Evolutionary conservation across 2,797 vertebrate species (phyloP).

Genomic region (Sebastes diploproa): DNA sequence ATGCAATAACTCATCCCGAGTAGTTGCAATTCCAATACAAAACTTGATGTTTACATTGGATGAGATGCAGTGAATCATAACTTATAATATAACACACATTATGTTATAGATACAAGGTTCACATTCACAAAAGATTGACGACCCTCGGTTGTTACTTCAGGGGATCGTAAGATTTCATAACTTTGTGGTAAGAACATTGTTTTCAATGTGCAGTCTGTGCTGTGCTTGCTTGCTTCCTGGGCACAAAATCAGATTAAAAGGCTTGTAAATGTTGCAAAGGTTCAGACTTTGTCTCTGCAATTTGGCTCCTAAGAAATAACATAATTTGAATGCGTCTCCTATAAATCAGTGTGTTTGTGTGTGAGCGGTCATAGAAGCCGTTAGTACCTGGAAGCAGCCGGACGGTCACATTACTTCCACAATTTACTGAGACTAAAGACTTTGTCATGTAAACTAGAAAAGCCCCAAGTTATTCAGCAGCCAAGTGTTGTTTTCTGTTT

Average conservation of each 20-base stretch:
- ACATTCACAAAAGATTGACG: background rate
- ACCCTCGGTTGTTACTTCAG: background rate
- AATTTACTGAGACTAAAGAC: conserved; percentile 39
- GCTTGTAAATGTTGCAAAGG: background rate
- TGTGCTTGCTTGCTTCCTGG: background rate
- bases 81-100: background rate
- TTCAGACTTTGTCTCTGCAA: background rate
- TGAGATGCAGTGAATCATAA: background rate
- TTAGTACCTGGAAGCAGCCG: background rate
- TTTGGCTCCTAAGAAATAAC: background rate
- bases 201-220: background rate
- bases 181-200: fast-evolving
- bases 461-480: conserved; percentile 52
- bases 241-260: background rate
- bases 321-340: background rate
- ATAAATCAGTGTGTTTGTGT: background rate
- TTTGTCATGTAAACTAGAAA: conserved; percentile 68
- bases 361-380: background rate
- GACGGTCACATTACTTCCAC: background rate
- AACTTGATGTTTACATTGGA: background rate
- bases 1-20: background rate
- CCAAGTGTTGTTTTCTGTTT: conserved; percentile 47
- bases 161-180: background rate
- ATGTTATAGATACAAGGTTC: background rate
- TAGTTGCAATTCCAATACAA: background rate